A percentile compares a stretch with the other conserved stretches of the same genome.
phyloP scores from a whole-genome alignment of 2,113 vertebrate genomes.

The Labrus mixtus region DNA sequence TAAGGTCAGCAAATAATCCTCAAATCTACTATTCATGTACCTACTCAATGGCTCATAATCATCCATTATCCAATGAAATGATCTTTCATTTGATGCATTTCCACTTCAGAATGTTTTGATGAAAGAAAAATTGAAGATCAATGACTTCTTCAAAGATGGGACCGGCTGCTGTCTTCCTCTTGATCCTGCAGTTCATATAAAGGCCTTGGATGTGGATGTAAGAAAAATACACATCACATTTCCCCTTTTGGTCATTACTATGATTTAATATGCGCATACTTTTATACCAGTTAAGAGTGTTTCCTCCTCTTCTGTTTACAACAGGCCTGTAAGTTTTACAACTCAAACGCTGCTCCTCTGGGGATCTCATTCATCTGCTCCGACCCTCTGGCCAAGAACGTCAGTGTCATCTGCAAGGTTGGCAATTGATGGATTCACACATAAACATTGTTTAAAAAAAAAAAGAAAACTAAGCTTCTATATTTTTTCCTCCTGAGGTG shows the following conservation, averaged over 20 bases:
- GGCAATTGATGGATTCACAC: background rate
- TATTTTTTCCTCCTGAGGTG: too few species aligned
- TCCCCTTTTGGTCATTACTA: background rate
- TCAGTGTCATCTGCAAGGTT: conserved; percentile 95
- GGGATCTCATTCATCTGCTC: conserved; percentile 91
- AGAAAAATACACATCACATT: conserved; percentile 42
- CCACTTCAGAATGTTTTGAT: conserved; percentile 83
- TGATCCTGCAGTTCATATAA: conserved; percentile 89
- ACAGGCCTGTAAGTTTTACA: conserved; percentile 94
- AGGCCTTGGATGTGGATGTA: conserved; percentile 89
- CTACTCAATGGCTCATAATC: background rate
- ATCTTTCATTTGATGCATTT: background rate
- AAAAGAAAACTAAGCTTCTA: too few species aligned
- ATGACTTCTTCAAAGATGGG: conserved; percentile 86
- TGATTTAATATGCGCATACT: background rate
- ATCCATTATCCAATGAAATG: background rate
- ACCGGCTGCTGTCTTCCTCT: conserved; percentile 89
- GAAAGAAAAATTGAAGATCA: conserved; percentile 82
- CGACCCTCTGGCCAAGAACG: conserved; percentile 89
- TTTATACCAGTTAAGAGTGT: background rate
- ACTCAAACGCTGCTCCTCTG: conserved; percentile 92
- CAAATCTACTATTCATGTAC: background rate
- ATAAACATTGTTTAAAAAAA: background rate
- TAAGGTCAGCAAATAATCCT: conserved; percentile 81
- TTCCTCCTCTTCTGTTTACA: background rate